Conservation (phyloP, 1,140 invertebrate species). For the Lepidurus couesii region DNA sequence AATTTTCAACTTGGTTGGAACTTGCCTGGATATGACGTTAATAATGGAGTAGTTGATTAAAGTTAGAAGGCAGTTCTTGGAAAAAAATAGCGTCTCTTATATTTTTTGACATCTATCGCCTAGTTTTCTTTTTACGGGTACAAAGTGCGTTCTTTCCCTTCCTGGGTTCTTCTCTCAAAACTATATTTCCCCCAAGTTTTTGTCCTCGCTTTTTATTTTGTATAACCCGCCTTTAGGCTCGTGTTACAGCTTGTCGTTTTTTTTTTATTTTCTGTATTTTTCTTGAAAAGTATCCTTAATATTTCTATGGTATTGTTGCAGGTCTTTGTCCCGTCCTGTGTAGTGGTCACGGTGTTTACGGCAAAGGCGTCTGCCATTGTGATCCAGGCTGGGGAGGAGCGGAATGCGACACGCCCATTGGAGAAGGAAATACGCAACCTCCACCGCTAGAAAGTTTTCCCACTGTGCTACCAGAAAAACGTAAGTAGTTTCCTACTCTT, state of each 20-base stretch:
- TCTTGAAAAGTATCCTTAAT: not conserved
- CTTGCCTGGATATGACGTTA: constrained; percentile 10
- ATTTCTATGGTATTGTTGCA: constrained; percentile 47
- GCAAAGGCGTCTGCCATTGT: constrained; percentile 90
- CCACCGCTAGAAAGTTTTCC: constrained; percentile 8
- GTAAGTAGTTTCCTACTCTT: not conserved
- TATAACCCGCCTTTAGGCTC: not conserved
- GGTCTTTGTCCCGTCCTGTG: constrained; percentile 96
- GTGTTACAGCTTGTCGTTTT: not conserved
- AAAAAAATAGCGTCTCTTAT: not conserved
- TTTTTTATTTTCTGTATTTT: no score
- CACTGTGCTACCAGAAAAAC: not conserved
- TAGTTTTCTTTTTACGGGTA: not conserved
- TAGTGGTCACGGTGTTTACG: constrained; percentile 91
- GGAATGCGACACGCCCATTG: constrained; percentile 87
- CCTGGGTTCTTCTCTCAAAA: no score
- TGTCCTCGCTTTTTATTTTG: no score
- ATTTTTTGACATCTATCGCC: not conserved
- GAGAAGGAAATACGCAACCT: constrained; percentile 57
- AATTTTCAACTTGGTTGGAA: constrained; percentile 23
- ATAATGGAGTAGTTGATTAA: constrained; percentile 24
- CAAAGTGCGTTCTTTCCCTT: no score
- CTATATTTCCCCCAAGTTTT: no score
- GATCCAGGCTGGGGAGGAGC: constrained; percentile 93
- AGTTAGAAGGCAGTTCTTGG: not conserved